Conservation (phyloP, 2,113 vertebrate genomes). For the Vombatus ursinus region DNA sequence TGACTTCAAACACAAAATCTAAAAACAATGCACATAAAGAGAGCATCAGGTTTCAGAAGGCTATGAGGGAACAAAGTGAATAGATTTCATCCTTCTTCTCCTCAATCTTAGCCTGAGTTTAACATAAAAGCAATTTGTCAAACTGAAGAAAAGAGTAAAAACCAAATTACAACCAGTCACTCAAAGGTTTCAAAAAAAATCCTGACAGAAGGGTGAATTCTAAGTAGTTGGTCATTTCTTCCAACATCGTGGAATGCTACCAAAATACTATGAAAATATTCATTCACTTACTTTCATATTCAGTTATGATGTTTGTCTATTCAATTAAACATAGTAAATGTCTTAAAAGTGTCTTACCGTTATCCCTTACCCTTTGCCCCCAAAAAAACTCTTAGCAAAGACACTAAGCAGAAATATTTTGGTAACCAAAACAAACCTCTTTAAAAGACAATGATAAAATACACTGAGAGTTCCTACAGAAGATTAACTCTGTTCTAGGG, state of each 20-base stretch:
- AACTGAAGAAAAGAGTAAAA: constrained; percentile 45
- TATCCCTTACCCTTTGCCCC: neutral
- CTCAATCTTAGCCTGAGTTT: neutral
- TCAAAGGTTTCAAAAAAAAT: constrained; percentile 32
- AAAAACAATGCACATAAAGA: neutral
- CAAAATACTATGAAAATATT: neutral
- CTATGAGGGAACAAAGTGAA: constrained; percentile 5
- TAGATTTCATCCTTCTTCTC: neutral
- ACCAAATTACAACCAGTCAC: neutral
- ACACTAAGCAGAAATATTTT: neutral
- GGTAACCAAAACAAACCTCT: neutral
- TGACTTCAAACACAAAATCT: neutral
- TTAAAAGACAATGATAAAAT: constrained; percentile 21
- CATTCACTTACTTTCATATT: neutral
- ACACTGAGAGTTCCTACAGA: neutral
- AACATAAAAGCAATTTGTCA: constrained; percentile 42
- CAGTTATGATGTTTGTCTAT: neutral
- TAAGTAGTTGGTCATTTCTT: constrained; percentile 30
- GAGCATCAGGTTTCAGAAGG: neutral
- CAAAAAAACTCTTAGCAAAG: neutral
- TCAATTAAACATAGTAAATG: constrained; percentile 52
- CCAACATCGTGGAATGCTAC: neutral
- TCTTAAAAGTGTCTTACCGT: neutral
- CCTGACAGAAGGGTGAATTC: constrained; percentile 19
- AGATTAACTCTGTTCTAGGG: neutral